These are phyloP conservation scores for Xanthia icteritia DNA, from an alignment of 2,888 invertebrate genomes.

Conservation along the genomic window DNA sequence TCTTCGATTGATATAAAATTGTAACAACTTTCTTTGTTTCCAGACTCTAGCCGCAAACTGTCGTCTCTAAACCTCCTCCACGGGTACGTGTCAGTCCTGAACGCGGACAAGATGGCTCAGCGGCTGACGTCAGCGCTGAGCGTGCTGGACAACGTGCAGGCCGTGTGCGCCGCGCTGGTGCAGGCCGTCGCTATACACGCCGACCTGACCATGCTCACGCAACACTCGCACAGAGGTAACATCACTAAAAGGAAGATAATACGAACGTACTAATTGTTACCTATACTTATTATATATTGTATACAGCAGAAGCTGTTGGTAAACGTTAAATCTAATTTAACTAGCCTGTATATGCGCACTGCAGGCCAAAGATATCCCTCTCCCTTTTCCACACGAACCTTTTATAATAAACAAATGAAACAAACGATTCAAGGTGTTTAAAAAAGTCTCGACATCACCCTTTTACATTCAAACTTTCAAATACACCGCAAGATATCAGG, in stretches of 20 bases:
- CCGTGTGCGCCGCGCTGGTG: conserved; percentile 83
- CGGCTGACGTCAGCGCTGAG: conserved; percentile 87
- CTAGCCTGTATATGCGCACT: too few relatives aligned
- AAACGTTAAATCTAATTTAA: too few relatives aligned
- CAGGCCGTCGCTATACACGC: conserved; percentile 48
- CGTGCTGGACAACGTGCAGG: conserved; percentile 88
- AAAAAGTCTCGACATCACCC: too few relatives aligned
- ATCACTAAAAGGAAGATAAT: not conserved
- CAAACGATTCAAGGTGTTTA: too few relatives aligned
- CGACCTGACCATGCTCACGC: conserved; percentile 53
- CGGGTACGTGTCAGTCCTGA: conserved; percentile 92
- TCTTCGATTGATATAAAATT: not conserved
- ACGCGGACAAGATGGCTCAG: conserved; percentile 69
- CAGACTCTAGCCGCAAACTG: conserved; percentile 91
- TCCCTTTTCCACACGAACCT: too few relatives aligned
- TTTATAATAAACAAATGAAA: too few relatives aligned
- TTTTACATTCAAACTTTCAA: too few relatives aligned
- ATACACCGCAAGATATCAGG: too few relatives aligned
- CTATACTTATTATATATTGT: too few relatives aligned
- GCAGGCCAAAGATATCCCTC: too few relatives aligned
- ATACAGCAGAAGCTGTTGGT: too few relatives aligned
- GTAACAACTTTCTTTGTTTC: not conserved
- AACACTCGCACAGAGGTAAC: conserved; percentile 19
- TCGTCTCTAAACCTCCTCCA: conserved; percentile 91
- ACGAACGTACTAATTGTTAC: not conserved